These are phyloP conservation scores for Papilio polyxenes DNA, from an alignment of 1,140 invertebrate species.

Conservation along the genomic window DNA sequence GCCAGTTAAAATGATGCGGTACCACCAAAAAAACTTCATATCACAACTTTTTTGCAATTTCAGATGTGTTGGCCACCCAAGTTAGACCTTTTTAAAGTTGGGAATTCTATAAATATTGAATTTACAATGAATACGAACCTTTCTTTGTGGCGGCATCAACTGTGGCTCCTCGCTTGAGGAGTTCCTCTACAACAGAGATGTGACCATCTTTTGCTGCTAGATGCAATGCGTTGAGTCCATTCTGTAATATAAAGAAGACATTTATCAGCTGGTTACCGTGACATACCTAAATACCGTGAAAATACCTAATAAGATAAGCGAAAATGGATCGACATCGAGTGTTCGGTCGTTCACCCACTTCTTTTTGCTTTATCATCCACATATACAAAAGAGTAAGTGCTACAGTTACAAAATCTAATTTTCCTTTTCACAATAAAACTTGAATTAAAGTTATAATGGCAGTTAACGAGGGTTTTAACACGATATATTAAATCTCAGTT, in stretches of 20 bases:
- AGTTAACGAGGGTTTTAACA: conserved; percentile 8
- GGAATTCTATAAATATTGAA: neutral
- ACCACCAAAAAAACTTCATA: too few species aligned
- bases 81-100: too few species aligned
- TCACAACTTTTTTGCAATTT: too few species aligned
- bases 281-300: too few species aligned
- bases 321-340: too few species aligned
- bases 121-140: conserved; percentile 86
- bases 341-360: too few species aligned
- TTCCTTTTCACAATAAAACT: neutral
- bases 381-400: neutral
- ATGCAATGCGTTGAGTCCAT: conserved; percentile 98
- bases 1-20: too few species aligned
- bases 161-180: conserved; percentile 93
- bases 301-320: too few species aligned
- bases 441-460: neutral
- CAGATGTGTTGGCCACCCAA: too few species aligned
- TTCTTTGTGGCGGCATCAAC: conserved; percentile 99
- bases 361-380: too few species aligned
- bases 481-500: conserved; percentile 32
- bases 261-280: conserved; percentile 6
- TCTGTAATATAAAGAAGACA: conserved; percentile 83
- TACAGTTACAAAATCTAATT: neutral
- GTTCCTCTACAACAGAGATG: conserved; percentile 94
- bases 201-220: conserved; percentile 99